Percentiles rank a stretch among this genome's conserved stretches.
Evolutionary conservation across 2,113 vertebrate genomes (phyloP).

Genomic region (Cranoglanis bouderius): DNA sequence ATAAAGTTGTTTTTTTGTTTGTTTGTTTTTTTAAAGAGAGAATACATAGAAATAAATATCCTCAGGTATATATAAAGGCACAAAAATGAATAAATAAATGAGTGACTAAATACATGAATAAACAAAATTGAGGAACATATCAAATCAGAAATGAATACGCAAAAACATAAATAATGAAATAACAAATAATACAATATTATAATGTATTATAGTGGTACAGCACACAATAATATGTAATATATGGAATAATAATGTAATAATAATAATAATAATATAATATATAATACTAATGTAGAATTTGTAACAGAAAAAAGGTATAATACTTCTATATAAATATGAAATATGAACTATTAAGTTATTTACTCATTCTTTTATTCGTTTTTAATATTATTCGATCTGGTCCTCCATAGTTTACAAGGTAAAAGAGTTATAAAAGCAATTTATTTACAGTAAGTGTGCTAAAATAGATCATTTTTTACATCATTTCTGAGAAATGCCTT

Average conservation of each 20-base stretch:
- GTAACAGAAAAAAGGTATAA: not conserved
- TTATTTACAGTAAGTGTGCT: not conserved
- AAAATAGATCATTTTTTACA: not conserved
- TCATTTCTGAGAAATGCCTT: not conserved
- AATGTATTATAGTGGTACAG: not conserved
- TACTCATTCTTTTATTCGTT: not conserved
- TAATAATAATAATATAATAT: not conserved
- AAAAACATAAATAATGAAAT: not conserved
- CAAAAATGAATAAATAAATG: not conserved
- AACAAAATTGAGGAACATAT: too few species aligned
- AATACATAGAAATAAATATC: not conserved
- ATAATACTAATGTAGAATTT: not conserved
- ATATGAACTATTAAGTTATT: not conserved
- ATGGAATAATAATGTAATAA: not conserved
- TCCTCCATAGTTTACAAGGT: not conserved
- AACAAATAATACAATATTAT: not conserved
- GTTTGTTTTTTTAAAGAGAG: too few species aligned
- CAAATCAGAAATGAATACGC: not conserved
- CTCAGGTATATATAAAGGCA: not conserved
- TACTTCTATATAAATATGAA: not conserved
- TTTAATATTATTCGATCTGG: not conserved
- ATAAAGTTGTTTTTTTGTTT: not conserved
- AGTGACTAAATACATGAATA: not conserved
- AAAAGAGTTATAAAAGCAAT: not conserved
- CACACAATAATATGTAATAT: not conserved